Evolutionary conservation across 2,797 vertebrate genomes (phyloP).

Genomic region (Perodicticus potto): DNA sequence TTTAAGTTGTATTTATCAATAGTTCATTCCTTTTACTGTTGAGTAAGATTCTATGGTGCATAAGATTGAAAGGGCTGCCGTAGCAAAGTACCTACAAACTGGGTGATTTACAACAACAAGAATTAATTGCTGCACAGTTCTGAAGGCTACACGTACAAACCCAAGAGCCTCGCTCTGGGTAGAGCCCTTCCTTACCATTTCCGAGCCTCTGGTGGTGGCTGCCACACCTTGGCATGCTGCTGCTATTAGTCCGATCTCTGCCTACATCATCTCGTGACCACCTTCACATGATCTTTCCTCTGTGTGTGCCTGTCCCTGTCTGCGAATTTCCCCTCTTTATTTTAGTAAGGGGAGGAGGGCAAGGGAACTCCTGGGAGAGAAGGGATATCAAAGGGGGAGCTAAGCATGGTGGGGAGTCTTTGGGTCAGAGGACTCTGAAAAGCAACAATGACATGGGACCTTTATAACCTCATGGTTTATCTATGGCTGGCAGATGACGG

Average conservation of each 20-base stretch:
- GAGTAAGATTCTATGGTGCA: not conserved
- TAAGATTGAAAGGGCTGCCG: not conserved
- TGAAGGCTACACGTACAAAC: not conserved
- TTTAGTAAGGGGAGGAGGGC: not conserved
- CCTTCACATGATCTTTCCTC: not conserved
- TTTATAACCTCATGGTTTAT: not conserved
- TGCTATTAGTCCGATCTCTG: conserved; percentile 4
- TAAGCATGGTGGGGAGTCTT: not conserved
- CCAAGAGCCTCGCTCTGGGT: not conserved
- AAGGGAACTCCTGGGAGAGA: not conserved
- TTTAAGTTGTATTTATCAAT: conserved; percentile 29
- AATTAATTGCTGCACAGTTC: not conserved
- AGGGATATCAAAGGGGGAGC: not conserved
- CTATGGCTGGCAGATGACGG: not conserved
- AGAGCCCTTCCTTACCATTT: not conserved
- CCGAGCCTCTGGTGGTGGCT: not conserved
- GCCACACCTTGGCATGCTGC: not conserved
- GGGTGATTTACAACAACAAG: not conserved
- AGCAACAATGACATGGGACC: not conserved
- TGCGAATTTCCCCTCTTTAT: not conserved
- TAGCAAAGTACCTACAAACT: not conserved
- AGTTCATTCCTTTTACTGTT: not conserved
- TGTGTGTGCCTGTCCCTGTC: not conserved
- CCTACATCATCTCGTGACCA: not conserved
- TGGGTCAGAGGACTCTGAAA: conserved; percentile 12